Conservation (phyloP, 2,113 vertebrate genomes). For the Pangasianodon hypophthalmus region DNA sequence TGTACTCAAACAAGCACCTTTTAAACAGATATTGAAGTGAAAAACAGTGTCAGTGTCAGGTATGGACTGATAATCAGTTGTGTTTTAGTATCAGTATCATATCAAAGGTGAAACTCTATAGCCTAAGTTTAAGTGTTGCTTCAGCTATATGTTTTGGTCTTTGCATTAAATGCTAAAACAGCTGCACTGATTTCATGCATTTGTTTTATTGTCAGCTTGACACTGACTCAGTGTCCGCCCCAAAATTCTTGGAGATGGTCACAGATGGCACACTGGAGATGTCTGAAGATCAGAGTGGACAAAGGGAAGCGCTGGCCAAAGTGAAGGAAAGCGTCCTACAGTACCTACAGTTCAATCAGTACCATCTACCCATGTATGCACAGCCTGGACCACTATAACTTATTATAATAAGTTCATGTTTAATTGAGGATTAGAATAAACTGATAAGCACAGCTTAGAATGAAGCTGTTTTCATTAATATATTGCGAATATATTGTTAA, state of each 20-base stretch:
- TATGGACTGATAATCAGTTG: neutral
- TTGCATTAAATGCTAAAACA: neutral
- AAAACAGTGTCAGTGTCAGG: neutral
- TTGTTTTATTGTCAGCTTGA: conserved; percentile 49
- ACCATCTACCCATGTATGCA: conserved; percentile 87
- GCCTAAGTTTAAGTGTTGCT: neutral
- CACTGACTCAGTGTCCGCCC: conserved; percentile 53
- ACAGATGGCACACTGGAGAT: conserved; percentile 63
- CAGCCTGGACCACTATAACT: conserved; percentile 69
- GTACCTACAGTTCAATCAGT: conserved; percentile 79
- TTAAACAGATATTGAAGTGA: neutral
- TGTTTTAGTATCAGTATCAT: neutral
- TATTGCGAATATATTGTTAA: too few species aligned
- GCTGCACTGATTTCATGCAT: neutral
- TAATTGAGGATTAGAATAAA: neutral
- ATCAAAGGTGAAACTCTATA: neutral
- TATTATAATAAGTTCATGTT: neutral
- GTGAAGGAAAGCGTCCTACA: conserved; percentile 73
- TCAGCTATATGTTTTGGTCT: neutral
- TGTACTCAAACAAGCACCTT: neutral
- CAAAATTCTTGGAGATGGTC: conserved; percentile 61
- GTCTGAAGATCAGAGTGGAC: conserved; percentile 51
- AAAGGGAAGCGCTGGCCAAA: conserved; percentile 45
- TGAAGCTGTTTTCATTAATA: neutral
- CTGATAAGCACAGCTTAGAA: neutral